These are phyloP conservation scores for Danionella dracula DNA, from an alignment of 2,797 vertebrate genomes.

Conservation along the genomic window DNA sequence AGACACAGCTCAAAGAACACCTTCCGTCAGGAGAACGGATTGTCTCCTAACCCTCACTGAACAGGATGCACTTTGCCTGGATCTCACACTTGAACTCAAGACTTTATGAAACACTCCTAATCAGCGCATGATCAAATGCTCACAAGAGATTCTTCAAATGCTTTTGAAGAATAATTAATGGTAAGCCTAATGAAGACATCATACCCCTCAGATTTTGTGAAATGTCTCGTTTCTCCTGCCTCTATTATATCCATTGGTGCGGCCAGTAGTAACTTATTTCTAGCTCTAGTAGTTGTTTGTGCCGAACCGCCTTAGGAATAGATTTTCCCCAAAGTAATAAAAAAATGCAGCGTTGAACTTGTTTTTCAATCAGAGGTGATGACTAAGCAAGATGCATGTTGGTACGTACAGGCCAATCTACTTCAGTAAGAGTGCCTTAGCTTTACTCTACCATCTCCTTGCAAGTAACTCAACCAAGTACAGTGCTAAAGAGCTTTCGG, in stretches of 20 bases:
- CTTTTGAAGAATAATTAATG: too few relatives aligned
- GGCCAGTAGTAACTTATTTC: conserved; percentile 45
- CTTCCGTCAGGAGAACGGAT: too few relatives aligned
- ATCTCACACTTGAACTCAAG: not conserved
- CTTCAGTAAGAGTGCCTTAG: conserved; percentile 75
- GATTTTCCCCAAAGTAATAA: not conserved
- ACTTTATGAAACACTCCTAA: conserved; percentile 11
- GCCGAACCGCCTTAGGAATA: conserved; percentile 69
- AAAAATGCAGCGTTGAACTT: not conserved
- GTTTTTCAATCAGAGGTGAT: conserved; percentile 6
- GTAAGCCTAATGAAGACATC: not conserved
- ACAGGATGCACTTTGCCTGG: not conserved
- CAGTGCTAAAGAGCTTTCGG: conserved; percentile 13
- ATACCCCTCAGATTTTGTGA: conserved; percentile 4
- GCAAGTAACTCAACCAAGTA: not conserved
- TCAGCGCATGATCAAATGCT: conserved; percentile 36
- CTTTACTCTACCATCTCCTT: conserved; percentile 53
- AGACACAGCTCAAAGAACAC: conserved; percentile 5
- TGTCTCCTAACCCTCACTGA: conserved; percentile 15
- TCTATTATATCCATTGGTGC: conserved; percentile 51
- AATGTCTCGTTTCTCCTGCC: conserved; percentile 12
- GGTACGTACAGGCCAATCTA: conserved; percentile 44
- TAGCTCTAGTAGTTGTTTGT: conserved; percentile 52
- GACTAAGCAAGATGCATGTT: not conserved
- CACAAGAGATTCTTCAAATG: too few relatives aligned